Percentiles rank a stretch among this genome's conserved stretches.
phyloP scores from a whole-genome alignment of 2,113 vertebrate genomes.

The Bombycilla garrulus region DNA sequence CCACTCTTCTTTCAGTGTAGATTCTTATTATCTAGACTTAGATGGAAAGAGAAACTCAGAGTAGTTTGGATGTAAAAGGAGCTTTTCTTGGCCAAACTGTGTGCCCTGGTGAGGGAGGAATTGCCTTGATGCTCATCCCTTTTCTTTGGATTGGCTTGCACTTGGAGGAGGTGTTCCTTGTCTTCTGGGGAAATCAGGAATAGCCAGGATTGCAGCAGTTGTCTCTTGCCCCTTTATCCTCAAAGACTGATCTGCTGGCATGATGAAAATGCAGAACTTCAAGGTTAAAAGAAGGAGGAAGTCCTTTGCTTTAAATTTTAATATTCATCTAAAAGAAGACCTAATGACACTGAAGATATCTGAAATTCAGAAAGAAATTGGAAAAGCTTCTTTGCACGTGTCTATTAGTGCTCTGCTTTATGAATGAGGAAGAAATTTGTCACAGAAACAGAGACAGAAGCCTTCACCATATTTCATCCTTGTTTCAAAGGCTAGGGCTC shows the following conservation, averaged over 20 bases:
- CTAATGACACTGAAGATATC: constrained; percentile 14
- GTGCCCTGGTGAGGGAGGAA: not conserved
- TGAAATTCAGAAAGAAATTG: constrained; percentile 23
- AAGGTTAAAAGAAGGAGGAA: constrained; percentile 54
- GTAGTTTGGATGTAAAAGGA: not conserved
- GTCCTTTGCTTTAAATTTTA: constrained; percentile 43
- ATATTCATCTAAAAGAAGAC: constrained; percentile 31
- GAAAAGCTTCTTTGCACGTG: not conserved
- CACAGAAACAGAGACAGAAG: not conserved
- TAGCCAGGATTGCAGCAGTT: not conserved
- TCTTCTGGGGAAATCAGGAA: not conserved
- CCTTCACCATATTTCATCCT: not conserved
- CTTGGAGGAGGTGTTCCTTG: not conserved
- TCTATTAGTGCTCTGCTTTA: constrained; percentile 26
- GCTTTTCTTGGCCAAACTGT: not conserved
- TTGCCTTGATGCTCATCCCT: not conserved
- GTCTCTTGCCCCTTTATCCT: not conserved
- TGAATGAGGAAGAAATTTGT: not conserved
- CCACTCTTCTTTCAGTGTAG: not conserved
- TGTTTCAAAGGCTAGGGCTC: not conserved
- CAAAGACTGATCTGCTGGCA: not conserved
- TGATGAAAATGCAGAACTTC: not conserved
- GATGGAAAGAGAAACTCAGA: not conserved
- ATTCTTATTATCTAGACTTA: not conserved
- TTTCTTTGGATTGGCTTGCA: not conserved